These are phyloP conservation scores for Oithona nana DNA, from an alignment of 2,888 invertebrate genomes.

Conservation along the genomic window DNA sequence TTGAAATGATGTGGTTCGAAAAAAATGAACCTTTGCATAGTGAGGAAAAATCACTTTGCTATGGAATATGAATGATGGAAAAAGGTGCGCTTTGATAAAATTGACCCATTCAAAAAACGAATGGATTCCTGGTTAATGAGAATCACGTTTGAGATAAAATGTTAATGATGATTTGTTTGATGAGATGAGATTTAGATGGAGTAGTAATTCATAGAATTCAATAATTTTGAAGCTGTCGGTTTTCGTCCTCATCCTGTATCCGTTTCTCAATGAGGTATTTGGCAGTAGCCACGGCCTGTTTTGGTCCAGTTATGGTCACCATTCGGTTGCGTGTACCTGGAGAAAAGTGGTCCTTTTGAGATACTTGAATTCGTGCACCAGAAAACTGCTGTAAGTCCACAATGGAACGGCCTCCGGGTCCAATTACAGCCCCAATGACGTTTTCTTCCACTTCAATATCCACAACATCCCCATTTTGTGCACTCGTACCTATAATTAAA, in stretches of 20 bases:
- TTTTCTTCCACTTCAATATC: conserved; percentile 59
- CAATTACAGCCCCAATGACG: conserved; percentile 92
- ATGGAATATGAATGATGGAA: too few species aligned
- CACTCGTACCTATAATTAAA: too few species aligned
- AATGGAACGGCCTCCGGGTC: conserved; percentile 85
- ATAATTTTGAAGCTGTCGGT: background rate
- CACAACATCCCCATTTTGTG: conserved; percentile 29
- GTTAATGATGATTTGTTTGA: too few species aligned
- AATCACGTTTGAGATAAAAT: too few species aligned
- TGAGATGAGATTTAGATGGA: too few species aligned
- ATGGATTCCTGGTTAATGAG: too few species aligned
- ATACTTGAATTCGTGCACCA: conserved; percentile 94
- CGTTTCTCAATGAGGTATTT: conserved; percentile 54
- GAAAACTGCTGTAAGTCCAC: conserved; percentile 93
- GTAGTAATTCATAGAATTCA: background rate
- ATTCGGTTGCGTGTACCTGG: conserved; percentile 92
- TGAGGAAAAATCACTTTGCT: too few species aligned
- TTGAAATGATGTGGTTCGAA: too few species aligned
- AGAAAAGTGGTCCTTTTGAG: conserved; percentile 91
- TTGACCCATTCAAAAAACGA: too few species aligned
- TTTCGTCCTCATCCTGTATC: background rate
- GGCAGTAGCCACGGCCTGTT: conserved; percentile 71
- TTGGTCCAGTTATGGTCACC: conserved; percentile 80
- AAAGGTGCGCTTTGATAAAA: too few species aligned
- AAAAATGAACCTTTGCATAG: too few species aligned